Percentiles rank a stretch among this genome's conserved stretches.
Conservation (phyloP, 2,113 vertebrate species). For the Etheostoma cragini region DNA sequence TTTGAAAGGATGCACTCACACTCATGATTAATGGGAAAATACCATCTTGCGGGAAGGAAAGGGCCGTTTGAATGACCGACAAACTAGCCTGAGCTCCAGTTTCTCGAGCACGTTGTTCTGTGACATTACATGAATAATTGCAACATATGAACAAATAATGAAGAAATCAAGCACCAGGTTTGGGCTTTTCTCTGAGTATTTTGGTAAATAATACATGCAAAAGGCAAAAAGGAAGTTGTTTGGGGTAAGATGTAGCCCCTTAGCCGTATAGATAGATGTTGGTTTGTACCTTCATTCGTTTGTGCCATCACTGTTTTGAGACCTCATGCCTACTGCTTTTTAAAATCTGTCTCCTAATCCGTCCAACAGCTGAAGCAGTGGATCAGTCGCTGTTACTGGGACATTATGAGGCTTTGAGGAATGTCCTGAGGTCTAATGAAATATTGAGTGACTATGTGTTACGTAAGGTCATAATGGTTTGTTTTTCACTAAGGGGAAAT, state of each 20-base stretch:
- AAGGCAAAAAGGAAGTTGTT: neutral
- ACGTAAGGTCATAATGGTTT: neutral
- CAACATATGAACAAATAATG: neutral
- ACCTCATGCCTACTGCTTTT: neutral
- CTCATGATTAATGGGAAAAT: constrained; percentile 28
- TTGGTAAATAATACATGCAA: no score
- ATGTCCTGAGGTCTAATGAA: neutral
- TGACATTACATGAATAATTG: neutral
- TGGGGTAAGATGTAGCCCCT: neutral
- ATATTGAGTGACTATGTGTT: constrained; percentile 1
- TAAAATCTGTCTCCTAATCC: neutral
- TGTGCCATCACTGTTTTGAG: neutral
- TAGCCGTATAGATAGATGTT: neutral
- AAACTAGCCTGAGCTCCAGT: neutral
- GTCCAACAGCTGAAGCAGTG: neutral
- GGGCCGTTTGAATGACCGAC: neutral
- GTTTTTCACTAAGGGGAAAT: constrained; percentile 1
- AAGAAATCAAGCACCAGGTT: neutral
- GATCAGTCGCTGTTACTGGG: neutral
- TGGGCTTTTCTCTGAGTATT: neutral
- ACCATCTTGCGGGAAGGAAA: constrained; percentile 17
- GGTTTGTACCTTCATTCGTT: neutral
- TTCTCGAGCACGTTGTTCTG: neutral
- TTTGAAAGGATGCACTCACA: constrained; percentile 1
- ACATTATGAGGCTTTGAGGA: neutral